Evolutionary conservation across 2,797 vertebrate genomes (phyloP), one percentile per base, ranked within the genome.

Genomic region (Acanthiza pusilla): DNA sequence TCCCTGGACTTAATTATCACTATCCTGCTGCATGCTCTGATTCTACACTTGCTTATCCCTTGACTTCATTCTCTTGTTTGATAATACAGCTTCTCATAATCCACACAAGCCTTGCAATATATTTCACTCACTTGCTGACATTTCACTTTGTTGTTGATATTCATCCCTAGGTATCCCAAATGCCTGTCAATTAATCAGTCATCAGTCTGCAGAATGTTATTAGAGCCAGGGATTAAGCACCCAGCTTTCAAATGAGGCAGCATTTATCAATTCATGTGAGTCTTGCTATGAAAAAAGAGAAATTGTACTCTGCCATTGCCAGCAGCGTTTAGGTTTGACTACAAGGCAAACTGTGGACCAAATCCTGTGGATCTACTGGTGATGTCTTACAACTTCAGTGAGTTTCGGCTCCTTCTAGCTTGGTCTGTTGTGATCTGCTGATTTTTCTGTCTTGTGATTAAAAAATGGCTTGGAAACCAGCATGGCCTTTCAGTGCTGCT

Each of bases 141-240:
- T 96, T 95, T 96, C 32, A 22, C 51, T 91, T 74, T 13, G 58
- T 63, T 85, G 72, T 91, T 89, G 89, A 68, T 92, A 58, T 85
- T 94, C 78, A 85, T 75, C 65, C 19, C 75, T 11, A 63, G 38
- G 16, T 93, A 85, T 83, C 47, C 22, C 54, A 34, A 68, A 83
- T 48, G 53, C 54, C 62, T 88, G 54, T 91, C 91, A 91, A 34
- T 92, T 95, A 89, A 78, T 93, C 90, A 82, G 40, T 86, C 66
- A 15, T 75, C 61, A 58, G 32, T 77, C 65, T 75, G 58, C 43
- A 47, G 51, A 85, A 54, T 70, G 58, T 85, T 93, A 58, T 83
- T 89, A 65, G 47, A 88, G 30, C 50, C 40, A 57, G 75, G 43
- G 78, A 68, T 51, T 85, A 68, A 89, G 70, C 58, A 88, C 43